These are phyloP conservation scores for Sesia bembeciformis DNA, from an alignment of 2,888 invertebrate genomes.

Conservation along the genomic window DNA sequence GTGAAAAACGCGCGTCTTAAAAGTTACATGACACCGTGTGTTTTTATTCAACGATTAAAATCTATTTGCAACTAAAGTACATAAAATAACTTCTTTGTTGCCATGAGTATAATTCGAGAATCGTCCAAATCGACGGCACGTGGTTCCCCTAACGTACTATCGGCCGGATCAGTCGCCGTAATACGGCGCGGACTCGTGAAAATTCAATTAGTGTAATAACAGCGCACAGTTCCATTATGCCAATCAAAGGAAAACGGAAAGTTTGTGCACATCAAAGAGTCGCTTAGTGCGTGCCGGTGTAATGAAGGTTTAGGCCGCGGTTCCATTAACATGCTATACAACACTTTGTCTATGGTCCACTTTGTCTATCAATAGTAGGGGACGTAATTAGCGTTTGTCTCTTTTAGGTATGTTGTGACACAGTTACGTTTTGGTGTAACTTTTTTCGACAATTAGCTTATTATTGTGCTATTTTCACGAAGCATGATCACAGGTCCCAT, in stretches of 20 bases:
- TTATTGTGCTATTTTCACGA: too few species aligned
- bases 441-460: too few species aligned
- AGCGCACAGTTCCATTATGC: conserved; percentile 61
- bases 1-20: too few species aligned
- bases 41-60: too few species aligned
- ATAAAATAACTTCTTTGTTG: too few species aligned
- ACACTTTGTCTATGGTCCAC: neutral
- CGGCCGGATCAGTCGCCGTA: neutral
- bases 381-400: too few species aligned
- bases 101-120: neutral
- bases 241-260: conserved; percentile 68
- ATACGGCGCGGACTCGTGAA: conserved; percentile 21
- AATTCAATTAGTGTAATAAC: conserved; percentile 71
- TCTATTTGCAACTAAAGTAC: too few species aligned
- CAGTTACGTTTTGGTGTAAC: too few species aligned
- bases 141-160: neutral
- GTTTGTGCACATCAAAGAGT: conserved; percentile 65
- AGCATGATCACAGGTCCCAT: too few species aligned
- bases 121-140: neutral
- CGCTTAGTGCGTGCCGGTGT: conserved; percentile 50
- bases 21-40: too few species aligned
- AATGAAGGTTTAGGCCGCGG: conserved; percentile 36
- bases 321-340: neutral
- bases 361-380: too few species aligned
- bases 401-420: too few species aligned